Evolutionary conservation across 2,797 vertebrate genomes (phyloP).

Genomic region (Sphenopsis melanotis): DNA sequence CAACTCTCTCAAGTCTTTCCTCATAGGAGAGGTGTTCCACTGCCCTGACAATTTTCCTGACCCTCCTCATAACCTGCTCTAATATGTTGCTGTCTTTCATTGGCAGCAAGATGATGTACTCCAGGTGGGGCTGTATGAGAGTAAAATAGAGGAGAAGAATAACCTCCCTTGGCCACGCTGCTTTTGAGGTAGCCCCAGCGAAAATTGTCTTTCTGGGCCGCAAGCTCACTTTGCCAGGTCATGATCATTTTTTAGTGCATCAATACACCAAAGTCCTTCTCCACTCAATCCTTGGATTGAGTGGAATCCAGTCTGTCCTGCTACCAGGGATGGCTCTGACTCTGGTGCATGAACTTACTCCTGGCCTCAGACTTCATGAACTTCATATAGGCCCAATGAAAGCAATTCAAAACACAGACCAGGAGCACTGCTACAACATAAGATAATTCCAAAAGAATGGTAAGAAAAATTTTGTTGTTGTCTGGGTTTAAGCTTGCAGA

Average conservation of each 20-base stretch:
- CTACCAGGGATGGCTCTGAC: rapidly evolving
- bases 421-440: not conserved
- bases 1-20: not conserved
- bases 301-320: not conserved
- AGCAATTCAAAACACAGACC: not conserved
- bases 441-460: not conserved
- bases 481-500: not conserved
- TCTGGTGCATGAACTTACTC: not conserved
- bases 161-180: not conserved
- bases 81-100: rapidly evolving
- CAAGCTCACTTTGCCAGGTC: rapidly evolving
- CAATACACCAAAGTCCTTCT: not conserved
- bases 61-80: not conserved
- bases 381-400: not conserved
- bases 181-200: not conserved
- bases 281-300: not conserved
- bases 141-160: not conserved
- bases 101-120: not conserved
- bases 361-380: not conserved
- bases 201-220: not conserved
- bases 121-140: not conserved
- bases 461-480: not conserved
- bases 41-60: not conserved
- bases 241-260: rapidly evolving
- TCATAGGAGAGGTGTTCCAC: not conserved